These are phyloP conservation scores for Druceiella hillmani DNA, from an alignment of 2,888 invertebrate genomes.

Conservation along the genomic window DNA sequence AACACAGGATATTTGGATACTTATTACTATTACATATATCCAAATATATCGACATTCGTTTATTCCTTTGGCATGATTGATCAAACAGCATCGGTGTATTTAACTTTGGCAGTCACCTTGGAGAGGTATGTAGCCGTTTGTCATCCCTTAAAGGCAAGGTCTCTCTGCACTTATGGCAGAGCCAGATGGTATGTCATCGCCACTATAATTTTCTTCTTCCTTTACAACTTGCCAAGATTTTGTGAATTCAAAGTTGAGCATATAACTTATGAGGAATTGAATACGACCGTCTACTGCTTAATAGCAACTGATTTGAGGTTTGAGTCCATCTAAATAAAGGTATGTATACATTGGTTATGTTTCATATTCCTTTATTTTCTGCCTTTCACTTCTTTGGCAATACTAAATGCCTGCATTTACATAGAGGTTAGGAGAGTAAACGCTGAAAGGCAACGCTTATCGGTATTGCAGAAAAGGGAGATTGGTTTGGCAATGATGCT, in stretches of 20 bases:
- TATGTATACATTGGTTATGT: constrained; percentile 94
- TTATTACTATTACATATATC: constrained; percentile 75
- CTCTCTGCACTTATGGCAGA: constrained; percentile 84
- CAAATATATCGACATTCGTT: constrained; percentile 72
- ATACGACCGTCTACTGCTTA: constrained; percentile 66
- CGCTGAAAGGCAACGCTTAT: constrained; percentile 82
- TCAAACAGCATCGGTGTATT: constrained; percentile 91
- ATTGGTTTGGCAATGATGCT: constrained; percentile 94
- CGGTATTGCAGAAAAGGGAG: constrained; percentile 85
- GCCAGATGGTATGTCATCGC: constrained; percentile 80
- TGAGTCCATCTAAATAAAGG: constrained; percentile 67
- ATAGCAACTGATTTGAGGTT: constrained; percentile 64
- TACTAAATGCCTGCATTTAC: constrained; percentile 88
- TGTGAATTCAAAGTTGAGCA: constrained; percentile 64
- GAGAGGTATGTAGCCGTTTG: constrained; percentile 94
- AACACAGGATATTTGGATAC: constrained; percentile 72
- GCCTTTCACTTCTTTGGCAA: constrained; percentile 83
- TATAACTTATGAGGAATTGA: constrained; percentile 46
- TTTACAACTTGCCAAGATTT: constrained; percentile 82
- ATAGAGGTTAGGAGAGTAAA: constrained; percentile 85
- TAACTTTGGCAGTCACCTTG: constrained; percentile 83
- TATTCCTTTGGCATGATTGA: constrained; percentile 83
- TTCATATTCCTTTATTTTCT: constrained; percentile 90
- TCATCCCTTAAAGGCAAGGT: constrained; percentile 82
- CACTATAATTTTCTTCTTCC: constrained; percentile 72